Conservation (phyloP, 92 coral and sea anemone species). For the Isaurus tuberculatus region DNA sequence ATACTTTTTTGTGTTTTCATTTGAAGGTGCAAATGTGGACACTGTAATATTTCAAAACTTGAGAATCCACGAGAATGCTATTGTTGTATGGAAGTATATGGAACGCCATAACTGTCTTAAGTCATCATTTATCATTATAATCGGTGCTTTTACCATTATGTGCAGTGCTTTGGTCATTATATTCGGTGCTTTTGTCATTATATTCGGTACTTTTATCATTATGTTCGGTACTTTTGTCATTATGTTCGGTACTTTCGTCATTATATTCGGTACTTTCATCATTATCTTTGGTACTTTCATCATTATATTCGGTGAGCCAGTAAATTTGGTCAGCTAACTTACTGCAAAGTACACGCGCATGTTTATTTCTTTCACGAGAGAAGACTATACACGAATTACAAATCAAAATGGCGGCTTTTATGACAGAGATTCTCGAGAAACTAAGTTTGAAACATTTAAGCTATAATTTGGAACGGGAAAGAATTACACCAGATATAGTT, state of each 20-base stretch:
- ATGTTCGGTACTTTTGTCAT: neutral
- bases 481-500: constrained; percentile 5
- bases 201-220: neutral
- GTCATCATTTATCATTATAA: neutral
- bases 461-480: constrained; percentile 9
- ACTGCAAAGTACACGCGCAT: neutral
- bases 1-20: neutral
- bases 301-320: constrained; percentile 38
- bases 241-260: neutral
- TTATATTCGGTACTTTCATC: neutral
- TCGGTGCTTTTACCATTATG: no score
- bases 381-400: neutral
- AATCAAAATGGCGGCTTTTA: constrained; percentile 3
- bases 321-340: constrained; percentile 21
- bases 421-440: constrained; percentile 3
- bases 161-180: no score
- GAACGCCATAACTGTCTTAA: no score
- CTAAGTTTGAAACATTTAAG: neutral
- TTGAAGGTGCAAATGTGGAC: no score
- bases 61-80: no score
- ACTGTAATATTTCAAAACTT: no score
- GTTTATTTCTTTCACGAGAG: neutral
- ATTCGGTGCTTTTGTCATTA: no score
- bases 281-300: neutral
- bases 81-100: no score